A percentile compares a stretch with the other conserved stretches of the same genome.
These are phyloP conservation scores for Acomys russatus DNA, from an alignment of 2,797 vertebrate species.

Conservation along the genomic window DNA sequence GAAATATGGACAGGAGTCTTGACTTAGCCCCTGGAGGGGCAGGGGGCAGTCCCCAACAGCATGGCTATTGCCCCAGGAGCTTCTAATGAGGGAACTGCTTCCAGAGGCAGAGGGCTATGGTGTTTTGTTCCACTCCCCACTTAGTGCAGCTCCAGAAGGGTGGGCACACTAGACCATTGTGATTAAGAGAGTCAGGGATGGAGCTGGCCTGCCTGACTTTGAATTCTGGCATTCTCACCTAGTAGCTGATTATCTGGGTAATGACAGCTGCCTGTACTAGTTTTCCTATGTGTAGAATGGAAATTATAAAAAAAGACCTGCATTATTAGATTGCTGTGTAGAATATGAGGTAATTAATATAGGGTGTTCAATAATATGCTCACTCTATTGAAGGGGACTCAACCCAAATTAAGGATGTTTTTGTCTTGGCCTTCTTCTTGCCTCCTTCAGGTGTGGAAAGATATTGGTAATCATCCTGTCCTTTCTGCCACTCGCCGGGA, in stretches of 20 bases:
- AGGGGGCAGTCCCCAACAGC: neutral
- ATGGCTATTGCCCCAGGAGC: neutral
- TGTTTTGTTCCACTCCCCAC: neutral
- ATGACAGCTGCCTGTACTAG: neutral
- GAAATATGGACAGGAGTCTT: neutral
- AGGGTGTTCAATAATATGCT: neutral
- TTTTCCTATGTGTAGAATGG: slow-evolving; percentile 40
- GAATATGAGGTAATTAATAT: neutral
- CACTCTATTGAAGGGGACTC: neutral
- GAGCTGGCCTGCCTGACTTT: neutral
- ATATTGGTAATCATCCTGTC: neutral
- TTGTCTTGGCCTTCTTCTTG: neutral
- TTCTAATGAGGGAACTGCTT: neutral
- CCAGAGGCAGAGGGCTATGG: neutral
- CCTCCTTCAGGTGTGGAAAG: neutral
- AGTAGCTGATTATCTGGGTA: neutral
- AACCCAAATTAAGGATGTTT: neutral
- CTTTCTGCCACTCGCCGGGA: neutral
- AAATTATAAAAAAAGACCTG: neutral
- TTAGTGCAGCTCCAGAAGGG: neutral
- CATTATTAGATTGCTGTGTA: neutral
- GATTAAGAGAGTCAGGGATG: neutral
- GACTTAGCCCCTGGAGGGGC: neutral
- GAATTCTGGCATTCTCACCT: neutral
- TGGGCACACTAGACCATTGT: neutral